A percentile compares a stretch with the other conserved stretches of the same genome.
Evolutionary conservation across 1,140 invertebrate genomes (phyloP).

Genomic region (Calliphora vicina): DNA sequence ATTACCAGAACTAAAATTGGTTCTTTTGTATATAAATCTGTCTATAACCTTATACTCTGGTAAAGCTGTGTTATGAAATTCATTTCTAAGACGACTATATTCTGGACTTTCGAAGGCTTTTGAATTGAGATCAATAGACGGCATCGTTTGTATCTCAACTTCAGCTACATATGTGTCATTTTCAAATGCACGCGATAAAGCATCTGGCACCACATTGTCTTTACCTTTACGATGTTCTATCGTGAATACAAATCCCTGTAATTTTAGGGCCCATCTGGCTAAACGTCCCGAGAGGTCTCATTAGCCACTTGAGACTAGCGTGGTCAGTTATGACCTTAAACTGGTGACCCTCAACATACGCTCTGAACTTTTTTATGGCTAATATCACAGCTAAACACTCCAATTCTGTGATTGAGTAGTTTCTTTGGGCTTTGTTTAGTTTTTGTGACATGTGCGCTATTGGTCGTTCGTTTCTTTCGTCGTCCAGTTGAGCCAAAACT

Average conservation of each 20-base stretch:
- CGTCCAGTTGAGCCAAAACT: not conserved
- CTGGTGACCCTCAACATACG: not conserved
- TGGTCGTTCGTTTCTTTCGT: not conserved
- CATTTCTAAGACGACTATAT: not conserved
- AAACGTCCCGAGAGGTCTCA: not conserved
- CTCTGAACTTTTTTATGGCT: not conserved
- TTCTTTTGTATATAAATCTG: not conserved
- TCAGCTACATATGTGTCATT: not conserved
- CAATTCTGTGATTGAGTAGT: not conserved
- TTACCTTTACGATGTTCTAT: not conserved
- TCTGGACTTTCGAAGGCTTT: not conserved
- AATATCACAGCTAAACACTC: not conserved
- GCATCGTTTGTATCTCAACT: not conserved
- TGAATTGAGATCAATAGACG: not conserved
- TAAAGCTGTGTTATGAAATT: not conserved
- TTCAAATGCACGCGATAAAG: not conserved
- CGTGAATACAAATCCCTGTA: not conserved
- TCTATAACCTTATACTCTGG: not conserved
- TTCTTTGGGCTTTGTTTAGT: not conserved
- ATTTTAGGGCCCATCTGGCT: not conserved
- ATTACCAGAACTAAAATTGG: not conserved
- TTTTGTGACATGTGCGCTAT: not conserved
- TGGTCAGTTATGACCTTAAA: not conserved
- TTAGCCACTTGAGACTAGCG: not conserved
- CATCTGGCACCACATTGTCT: not conserved